Evolutionary conservation across 1,140 invertebrate genomes (phyloP), one percentile per base, ranked within the genome.

Genomic region (Chelonus insularis): DNA sequence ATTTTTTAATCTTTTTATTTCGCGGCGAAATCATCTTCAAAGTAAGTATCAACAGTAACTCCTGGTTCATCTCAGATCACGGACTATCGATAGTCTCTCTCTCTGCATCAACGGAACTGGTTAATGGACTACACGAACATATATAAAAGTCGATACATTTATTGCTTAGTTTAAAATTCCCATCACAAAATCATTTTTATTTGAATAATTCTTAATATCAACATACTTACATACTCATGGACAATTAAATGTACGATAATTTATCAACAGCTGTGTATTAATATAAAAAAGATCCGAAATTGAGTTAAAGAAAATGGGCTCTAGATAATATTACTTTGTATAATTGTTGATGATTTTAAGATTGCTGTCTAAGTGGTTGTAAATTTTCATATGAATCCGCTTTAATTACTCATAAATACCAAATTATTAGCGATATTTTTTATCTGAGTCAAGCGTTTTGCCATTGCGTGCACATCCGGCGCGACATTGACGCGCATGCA

Each of bases 401-500:
- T 21, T 54, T 57, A 57, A 52, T 55, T n/a, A 43, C 16, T 8
- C 29, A 29, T 20, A 39, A 55, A 18, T 55, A 43, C 12, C 41
- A 18, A 16, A 29, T 34, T 55, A 34, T 55, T 34, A 52, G 23
- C 14, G 7, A 34, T 52, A 36, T 52, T 34, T 52, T 39, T 55
- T 37, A 9, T 5, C 9, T 23, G 16, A 51, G 48, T 51, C 29
- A 51, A 16, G 11, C 48, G 48, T 37, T 43, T 29, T 50, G 18
- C 14, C n/a, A 52, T 60, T 32, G 51, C n/a, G n/a, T 29, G 23
- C 36, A 60, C 23, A 57, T 52, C 50, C 29, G 32, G 29, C 20
- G 37, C 34, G 41, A 20, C 52, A 61, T 63, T 57, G 57, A 58
- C 57, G 37, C 50, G 45, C 3, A 64, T 67, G 65, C 56, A 67